Evolutionary conservation across 2,113 vertebrate genomes (phyloP), one percentile per base, ranked within the genome.

Genomic region (Alethe castanea): DNA sequence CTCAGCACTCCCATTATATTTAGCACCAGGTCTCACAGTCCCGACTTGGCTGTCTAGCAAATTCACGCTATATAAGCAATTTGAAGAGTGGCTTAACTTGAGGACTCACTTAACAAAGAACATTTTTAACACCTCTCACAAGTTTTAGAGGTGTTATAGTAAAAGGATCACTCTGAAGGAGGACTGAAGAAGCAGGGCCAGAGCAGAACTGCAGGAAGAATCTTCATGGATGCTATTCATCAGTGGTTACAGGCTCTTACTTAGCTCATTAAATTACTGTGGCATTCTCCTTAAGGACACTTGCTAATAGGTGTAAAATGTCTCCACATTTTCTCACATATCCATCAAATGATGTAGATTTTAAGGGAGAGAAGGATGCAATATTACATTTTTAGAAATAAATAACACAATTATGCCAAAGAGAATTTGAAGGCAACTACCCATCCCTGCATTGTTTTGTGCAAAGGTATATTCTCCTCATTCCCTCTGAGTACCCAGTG

Each of bases 91-190:
- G 52, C 79, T 94, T 92, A 47, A 89, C 65, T 78, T 72, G 62
- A 88, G 54, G 81, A 82, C 61, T 90, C 71, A 66, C 47, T 48
- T 82, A 80, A 94, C 25, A 88, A 93, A 88, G 42, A 93, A 86
- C 7, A 57, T 80, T 90, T 90, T 90, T 53, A 66, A 42, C 35
- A 86, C 36, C 33, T 82, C 62, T 73, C 50, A 85, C 50, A 80
- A 65, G 36, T 81, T 88, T 82, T 74, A 61, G 77, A 94, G 50
- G 61, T 91, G 84, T 76, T 96, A 79, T 0, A 87, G 50, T 72
- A 65, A 88, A 86, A 91, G 57, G 38, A 72, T 47, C 56, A 20
- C n/a, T 59, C 23, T n/a, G 36, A 94, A 88, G 36, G 79, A 95
- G 70, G 56, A 90, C 28, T 54, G 59, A 70, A 92, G 38, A 87